Conservation (phyloP, 2,113 vertebrate species). For the Carassius carassius region DNA sequence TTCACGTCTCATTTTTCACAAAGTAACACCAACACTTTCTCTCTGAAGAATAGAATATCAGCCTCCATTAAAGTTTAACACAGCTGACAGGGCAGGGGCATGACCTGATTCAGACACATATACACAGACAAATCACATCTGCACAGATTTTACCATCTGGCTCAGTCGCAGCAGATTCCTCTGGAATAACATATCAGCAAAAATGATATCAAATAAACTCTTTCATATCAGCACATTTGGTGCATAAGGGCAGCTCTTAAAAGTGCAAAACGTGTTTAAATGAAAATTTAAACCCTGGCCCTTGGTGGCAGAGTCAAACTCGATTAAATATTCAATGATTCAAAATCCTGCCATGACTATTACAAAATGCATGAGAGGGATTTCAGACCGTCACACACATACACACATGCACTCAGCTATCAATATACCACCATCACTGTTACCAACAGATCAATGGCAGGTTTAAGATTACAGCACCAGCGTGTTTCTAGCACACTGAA, state of each 20-base stretch:
- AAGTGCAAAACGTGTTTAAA: not conserved
- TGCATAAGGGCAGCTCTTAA: not conserved
- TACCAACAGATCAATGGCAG: conserved; percentile 28
- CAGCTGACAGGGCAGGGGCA: conserved; percentile 13
- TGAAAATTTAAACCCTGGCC: conserved; percentile 3
- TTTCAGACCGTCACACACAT: not conserved
- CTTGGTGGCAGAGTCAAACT: not conserved
- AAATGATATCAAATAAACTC: not conserved
- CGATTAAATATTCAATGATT: conserved; percentile 37
- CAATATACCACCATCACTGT: not conserved
- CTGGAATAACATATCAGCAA: not conserved
- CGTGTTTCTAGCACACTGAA: not conserved
- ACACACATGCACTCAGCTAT: not conserved
- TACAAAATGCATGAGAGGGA: conserved; percentile 28
- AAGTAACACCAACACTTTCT: conserved; percentile 43
- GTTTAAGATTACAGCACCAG: not conserved
- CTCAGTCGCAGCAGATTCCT: conserved; percentile 9
- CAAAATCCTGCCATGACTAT: conserved; percentile 30
- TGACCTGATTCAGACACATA: conserved; percentile 30
- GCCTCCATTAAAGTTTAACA: conserved; percentile 49
- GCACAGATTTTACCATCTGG: not conserved
- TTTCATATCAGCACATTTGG: not conserved
- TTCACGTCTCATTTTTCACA: conserved; percentile 43
- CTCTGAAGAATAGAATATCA: conserved; percentile 49
- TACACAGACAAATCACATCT: not conserved